A percentile compares a stretch with the other conserved stretches of the same genome.
These are phyloP conservation scores for Danionella cerebrum DNA, from an alignment of 2,113 vertebrate species.

Conservation along the genomic window DNA sequence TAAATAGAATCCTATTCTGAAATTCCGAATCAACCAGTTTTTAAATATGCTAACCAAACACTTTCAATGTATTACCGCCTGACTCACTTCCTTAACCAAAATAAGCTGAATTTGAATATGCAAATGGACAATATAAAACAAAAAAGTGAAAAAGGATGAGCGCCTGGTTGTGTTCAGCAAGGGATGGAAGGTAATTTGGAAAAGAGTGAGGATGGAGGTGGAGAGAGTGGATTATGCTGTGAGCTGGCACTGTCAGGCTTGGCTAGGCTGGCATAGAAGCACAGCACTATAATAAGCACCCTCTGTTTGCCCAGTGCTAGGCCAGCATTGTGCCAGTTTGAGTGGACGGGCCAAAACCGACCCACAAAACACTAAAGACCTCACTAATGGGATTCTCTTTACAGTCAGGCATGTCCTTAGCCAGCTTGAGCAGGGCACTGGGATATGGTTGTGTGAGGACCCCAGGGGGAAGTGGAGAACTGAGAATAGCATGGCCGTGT, in stretches of 20 bases:
- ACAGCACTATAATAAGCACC: slow-evolving; percentile 30
- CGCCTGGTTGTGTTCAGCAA: neutral
- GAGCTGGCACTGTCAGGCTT: slow-evolving; percentile 9
- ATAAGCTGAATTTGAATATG: neutral
- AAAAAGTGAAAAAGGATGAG: neutral
- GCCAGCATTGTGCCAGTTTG: slow-evolving; percentile 13
- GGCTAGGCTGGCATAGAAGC: slow-evolving; percentile 22
- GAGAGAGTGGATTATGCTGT: slow-evolving; percentile 28
- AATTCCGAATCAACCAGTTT: too few relatives aligned
- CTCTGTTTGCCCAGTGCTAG: slow-evolving; percentile 34
- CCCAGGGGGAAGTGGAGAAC: neutral
- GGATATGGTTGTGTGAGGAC: neutral
- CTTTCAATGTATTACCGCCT: neutral
- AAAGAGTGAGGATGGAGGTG: neutral
- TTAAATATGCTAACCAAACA: neutral
- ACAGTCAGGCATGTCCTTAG: slow-evolving; percentile 49
- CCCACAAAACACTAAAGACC: slow-evolving; percentile 45
- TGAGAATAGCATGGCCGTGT: slow-evolving; percentile 10
- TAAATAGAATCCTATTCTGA: too few relatives aligned
- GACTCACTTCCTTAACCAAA: neutral
- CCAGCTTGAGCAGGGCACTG: slow-evolving; percentile 47
- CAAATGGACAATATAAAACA: neutral
- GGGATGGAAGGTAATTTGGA: neutral
- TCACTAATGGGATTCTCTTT: slow-evolving; percentile 57
- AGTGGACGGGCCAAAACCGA: slow-evolving; percentile 34